A percentile compares a stretch with the other conserved stretches of the same genome.
Conservation (phyloP, 2,113 vertebrate species). For the Talpa occidentalis region DNA sequence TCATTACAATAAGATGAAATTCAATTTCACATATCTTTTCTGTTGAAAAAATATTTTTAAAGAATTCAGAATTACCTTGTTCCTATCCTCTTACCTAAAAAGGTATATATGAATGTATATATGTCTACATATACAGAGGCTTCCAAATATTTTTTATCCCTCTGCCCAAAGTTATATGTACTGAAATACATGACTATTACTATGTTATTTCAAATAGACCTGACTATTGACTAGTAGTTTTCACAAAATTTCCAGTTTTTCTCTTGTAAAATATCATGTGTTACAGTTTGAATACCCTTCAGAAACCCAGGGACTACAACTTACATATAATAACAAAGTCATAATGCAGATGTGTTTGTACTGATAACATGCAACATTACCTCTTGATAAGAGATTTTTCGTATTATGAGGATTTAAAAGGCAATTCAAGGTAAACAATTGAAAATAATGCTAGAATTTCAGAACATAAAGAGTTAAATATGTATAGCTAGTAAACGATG, state of each 20-base stretch:
- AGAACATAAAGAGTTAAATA: background rate
- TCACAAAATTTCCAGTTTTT: background rate
- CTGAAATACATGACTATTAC: background rate
- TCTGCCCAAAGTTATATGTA: background rate
- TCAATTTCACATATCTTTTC: slow-evolving; percentile 21
- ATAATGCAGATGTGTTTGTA: slow-evolving; percentile 21
- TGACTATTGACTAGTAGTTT: background rate
- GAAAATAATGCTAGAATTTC: slow-evolving; percentile 33
- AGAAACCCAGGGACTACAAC: slow-evolving; percentile 25
- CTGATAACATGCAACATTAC: background rate
- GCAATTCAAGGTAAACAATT: background rate
- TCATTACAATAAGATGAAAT: background rate
- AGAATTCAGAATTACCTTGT: slow-evolving; percentile 37
- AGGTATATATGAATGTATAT: background rate
- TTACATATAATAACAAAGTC: slow-evolving; percentile 64
- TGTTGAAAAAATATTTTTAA: slow-evolving; percentile 9
- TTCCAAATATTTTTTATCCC: background rate
- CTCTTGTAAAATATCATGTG: background rate
- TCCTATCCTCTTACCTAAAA: background rate
- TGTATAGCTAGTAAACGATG: background rate
- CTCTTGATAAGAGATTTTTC: background rate
- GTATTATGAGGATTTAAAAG: background rate
- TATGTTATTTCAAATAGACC: background rate
- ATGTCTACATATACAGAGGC: background rate
- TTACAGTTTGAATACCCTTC: background rate